Percentiles rank a stretch among this genome's conserved stretches.
phyloP scores from a whole-genome alignment of 92 coral and sea anemone genomes.

The Epizoanthus rinbou region DNA sequence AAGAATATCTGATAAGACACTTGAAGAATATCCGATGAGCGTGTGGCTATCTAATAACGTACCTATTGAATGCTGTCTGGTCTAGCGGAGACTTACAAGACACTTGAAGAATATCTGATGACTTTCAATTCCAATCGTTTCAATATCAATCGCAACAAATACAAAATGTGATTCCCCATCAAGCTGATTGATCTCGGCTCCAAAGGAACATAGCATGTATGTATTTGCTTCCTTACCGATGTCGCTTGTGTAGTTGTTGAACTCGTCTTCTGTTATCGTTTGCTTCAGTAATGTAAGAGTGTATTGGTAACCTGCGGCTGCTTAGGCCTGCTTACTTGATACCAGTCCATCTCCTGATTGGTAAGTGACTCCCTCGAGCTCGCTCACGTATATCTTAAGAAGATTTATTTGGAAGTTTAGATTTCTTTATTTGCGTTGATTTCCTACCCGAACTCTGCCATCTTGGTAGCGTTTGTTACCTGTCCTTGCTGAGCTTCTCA shows the following conservation, averaged over 20 bases:
- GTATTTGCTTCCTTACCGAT: neutral
- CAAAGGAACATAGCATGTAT: neutral
- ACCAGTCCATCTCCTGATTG: conserved; percentile 14
- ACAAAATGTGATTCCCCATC: neutral
- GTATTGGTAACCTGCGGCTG: neutral
- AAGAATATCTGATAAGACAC: too few relatives aligned
- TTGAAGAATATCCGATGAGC: too few relatives aligned
- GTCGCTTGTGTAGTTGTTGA: too few relatives aligned
- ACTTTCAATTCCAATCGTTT: conserved; percentile 26
- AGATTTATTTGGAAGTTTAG: neutral
- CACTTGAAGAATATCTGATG: conserved; percentile 21
- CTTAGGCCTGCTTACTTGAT: too few relatives aligned
- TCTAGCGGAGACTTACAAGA: conserved; percentile 10
- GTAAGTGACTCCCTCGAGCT: neutral
- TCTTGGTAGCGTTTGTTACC: too few relatives aligned
- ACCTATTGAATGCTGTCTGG: neutral
- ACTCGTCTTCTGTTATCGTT: too few relatives aligned
- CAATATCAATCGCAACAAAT: conserved; percentile 25
- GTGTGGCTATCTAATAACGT: neutral
- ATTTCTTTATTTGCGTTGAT: neutral
- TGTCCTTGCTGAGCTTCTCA: neutral
- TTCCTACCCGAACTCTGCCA: too few relatives aligned
- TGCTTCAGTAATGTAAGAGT: too few relatives aligned
- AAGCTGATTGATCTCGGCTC: neutral
- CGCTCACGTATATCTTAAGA: conserved; percentile 1